Evolutionary conservation across 2,888 invertebrate genomes (phyloP), one percentile per base, ranked within the genome.

Genomic region (Sylvicola fuscatus): DNA sequence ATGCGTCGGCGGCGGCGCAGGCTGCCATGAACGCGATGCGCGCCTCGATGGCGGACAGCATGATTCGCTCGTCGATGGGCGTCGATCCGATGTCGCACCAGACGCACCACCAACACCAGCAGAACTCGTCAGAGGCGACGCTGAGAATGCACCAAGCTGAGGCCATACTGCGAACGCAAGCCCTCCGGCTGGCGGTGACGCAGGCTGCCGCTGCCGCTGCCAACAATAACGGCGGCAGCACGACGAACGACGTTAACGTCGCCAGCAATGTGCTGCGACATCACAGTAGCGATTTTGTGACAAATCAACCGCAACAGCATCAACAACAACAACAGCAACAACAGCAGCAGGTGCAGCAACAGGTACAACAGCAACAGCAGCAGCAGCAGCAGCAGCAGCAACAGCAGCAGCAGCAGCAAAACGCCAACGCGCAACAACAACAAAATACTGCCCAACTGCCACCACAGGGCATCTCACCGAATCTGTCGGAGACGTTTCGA

Each of bases 111-210:
- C 43, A 43, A 15, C 46, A 43, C 29, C 47, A 47, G 30, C 47
- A 47, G 32, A 48, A 47, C 32, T 48, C 52, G 21, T 50, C 55
- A 0, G 54, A 56, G 38, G 45, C 72, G 14, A 65, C 73, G 2
- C 49, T 75, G 30, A 61, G 76, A 42, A 73, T 79, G 62, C 82
- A 83, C 47, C 77, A 78, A 48, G 79, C 81, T 2, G 83, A 83
- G 54, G 80, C 79, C 1, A 62, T 86, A 35, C 61, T 87, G 14
- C 66, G 86, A 49, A 80, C 81, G 45, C 86, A 87, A 50, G 78
- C 79, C 5, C 62, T 87, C 27, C 66, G 86, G 47, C 56, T 86
- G 39, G 86, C 84, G 27, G 84, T 84, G 43, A 71, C 72, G 7
- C 78, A 79, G 49, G 74, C 73, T 1, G 68, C 68, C 0, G 68